Conservation (phyloP, 2,888 invertebrate genomes). For the Seira sanloemensis region DNA sequence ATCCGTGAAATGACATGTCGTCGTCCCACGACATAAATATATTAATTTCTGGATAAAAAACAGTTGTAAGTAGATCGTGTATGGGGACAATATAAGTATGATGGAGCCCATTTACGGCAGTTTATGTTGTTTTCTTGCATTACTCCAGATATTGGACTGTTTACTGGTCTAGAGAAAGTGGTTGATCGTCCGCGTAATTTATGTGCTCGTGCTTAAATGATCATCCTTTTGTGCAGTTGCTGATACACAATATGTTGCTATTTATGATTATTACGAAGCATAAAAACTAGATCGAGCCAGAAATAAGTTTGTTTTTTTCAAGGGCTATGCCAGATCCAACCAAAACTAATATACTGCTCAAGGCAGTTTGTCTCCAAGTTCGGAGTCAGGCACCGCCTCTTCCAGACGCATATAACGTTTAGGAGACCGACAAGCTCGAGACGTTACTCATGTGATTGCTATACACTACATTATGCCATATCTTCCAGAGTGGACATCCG, state of each 20-base stretch:
- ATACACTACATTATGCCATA: too few species aligned
- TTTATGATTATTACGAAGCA: neutral
- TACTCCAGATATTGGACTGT: neutral
- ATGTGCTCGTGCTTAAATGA: neutral
- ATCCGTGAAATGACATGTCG: constrained; percentile 39
- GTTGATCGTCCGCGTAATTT: neutral
- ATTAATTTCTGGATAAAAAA: constrained; percentile 18
- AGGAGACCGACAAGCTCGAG: too few species aligned
- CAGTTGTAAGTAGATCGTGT: too few species aligned
- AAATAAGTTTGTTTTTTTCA: neutral
- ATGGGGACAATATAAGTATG: too few species aligned
- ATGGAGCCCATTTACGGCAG: too few species aligned
- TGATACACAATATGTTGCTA: neutral
- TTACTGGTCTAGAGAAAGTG: neutral
- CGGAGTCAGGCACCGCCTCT: too few species aligned
- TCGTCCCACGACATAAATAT: neutral
- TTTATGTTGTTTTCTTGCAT: neutral
- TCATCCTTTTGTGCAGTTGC: neutral
- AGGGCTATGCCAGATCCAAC: neutral
- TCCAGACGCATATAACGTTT: too few species aligned
- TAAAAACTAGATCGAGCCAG: neutral
- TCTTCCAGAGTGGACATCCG: too few species aligned
- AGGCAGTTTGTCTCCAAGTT: too few species aligned
- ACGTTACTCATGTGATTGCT: too few species aligned
- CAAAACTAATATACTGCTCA: too few species aligned